Evolutionary conservation across 2,888 invertebrate species (phyloP).

Genomic region (Punctoribates punctum): DNA sequence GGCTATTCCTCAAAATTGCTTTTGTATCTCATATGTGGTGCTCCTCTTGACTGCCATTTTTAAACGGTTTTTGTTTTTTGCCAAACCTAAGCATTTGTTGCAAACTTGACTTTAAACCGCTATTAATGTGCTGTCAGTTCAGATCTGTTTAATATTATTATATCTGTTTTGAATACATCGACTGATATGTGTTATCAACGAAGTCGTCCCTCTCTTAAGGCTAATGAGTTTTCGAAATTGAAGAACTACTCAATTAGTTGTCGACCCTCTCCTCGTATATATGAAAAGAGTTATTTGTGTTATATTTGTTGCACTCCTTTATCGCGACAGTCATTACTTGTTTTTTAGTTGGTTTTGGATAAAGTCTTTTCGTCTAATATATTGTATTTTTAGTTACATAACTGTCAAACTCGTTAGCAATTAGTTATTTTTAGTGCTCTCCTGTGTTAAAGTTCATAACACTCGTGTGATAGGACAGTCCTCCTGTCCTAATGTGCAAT

Average conservation of each 20-base stretch:
- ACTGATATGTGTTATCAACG: not conserved
- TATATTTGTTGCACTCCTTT: not conserved
- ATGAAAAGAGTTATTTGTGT: not conserved
- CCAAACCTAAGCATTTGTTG: not conserved
- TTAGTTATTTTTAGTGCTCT: not conserved
- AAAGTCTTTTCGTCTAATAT: not conserved
- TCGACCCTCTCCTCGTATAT: not conserved
- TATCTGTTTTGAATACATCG: not conserved
- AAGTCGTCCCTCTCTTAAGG: not conserved
- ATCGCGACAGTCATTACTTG: not conserved
- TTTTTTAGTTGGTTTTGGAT: not conserved
- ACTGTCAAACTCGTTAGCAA: not conserved
- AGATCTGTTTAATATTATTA: not conserved
- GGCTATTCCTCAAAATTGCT: not conserved
- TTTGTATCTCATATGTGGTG: not conserved
- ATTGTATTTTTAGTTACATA: not conserved
- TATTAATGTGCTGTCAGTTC: not conserved
- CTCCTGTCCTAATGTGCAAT: not conserved
- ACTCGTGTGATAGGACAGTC: not conserved
- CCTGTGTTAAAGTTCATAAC: not conserved
- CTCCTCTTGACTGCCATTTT: not conserved
- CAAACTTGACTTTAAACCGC: not conserved
- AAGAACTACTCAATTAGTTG: not conserved
- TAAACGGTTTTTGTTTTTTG: not conserved
- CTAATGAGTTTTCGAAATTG: not conserved